Percentiles rank a stretch among this genome's conserved stretches.
Conservation (phyloP, 2,888 invertebrate genomes). For the Agrotis exclamationis region DNA sequence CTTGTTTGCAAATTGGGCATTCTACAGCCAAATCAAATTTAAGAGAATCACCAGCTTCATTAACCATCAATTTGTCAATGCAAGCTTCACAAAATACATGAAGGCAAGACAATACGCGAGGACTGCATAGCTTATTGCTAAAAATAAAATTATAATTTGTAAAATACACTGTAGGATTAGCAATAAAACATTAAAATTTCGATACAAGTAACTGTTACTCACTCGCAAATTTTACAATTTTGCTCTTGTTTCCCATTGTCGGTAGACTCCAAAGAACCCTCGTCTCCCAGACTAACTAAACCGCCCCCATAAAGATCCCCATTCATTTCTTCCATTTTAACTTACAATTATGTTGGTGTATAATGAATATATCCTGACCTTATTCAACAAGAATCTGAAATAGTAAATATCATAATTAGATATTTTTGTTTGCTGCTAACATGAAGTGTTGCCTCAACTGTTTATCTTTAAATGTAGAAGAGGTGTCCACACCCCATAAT, state of each 20-base stretch:
- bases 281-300: slow-evolving; percentile 87
- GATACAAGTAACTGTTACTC: slow-evolving; percentile 72
- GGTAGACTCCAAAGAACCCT: slow-evolving; percentile 88
- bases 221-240: slow-evolving; percentile 93
- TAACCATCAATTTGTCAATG: slow-evolving; percentile 95
- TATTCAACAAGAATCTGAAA: slow-evolving; percentile 87
- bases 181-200: slow-evolving; percentile 1
- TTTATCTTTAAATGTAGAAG: no score
- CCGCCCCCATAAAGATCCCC: slow-evolving; percentile 90
- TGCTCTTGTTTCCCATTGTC: slow-evolving; percentile 91
- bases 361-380: slow-evolving; percentile 82
- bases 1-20: slow-evolving; percentile 96
- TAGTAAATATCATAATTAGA: slow-evolving; percentile 26
- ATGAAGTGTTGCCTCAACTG: no score
- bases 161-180: not conserved
- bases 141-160: slow-evolving; percentile 67
- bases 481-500: not conserved
- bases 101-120: slow-evolving; percentile 97
- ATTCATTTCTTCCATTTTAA: slow-evolving; percentile 92
- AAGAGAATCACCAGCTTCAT: slow-evolving; percentile 93
- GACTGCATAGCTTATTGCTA: slow-evolving; percentile 94
- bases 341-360: slow-evolving; percentile 88
- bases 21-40: slow-evolving; percentile 92
- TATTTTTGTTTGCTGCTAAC: no score
- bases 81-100: slow-evolving; percentile 99